These are phyloP conservation scores for Xylocopa sonorina DNA, from an alignment of 1,140 invertebrate genomes.

Conservation along the genomic window DNA sequence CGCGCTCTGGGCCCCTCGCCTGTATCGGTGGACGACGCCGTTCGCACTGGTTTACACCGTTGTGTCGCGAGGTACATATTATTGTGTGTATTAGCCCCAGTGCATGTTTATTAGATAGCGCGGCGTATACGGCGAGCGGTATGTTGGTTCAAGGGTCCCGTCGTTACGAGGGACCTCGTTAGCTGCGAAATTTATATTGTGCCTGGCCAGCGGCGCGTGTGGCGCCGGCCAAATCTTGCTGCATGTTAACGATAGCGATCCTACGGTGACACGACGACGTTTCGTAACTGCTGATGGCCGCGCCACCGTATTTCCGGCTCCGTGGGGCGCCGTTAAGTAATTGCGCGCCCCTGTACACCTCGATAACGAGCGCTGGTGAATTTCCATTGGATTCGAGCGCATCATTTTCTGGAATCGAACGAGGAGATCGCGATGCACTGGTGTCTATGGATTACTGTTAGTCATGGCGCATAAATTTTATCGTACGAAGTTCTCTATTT, in stretches of 20 bases:
- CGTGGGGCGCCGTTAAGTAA: slow-evolving; percentile 21
- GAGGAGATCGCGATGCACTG: too few species aligned
- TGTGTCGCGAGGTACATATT: slow-evolving; percentile 38
- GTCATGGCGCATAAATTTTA: too few species aligned
- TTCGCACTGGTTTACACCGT: slow-evolving; percentile 16
- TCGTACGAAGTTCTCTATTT: too few species aligned
- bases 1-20: neutral
- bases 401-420: slow-evolving; percentile 7
- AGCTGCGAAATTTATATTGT: slow-evolving; percentile 47
- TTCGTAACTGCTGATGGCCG: slow-evolving; percentile 36
- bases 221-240: slow-evolving; percentile 33
- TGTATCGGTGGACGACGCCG: slow-evolving; percentile 11
- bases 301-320: slow-evolving; percentile 29
- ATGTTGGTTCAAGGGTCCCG: slow-evolving; percentile 44
- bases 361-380: neutral
- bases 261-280: slow-evolving; percentile 41
- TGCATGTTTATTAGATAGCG: slow-evolving; percentile 46
- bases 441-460: too few species aligned
- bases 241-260: slow-evolving; percentile 45
- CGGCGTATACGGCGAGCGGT: slow-evolving; percentile 38
- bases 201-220: neutral
- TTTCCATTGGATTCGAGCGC: neutral
- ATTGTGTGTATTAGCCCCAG: slow-evolving; percentile 45
- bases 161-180: slow-evolving; percentile 46
- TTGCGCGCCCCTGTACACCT: neutral